Base-by-base conservation (phyloP, 2,888 invertebrate genomes). In the Congeria kusceri region DNA sequence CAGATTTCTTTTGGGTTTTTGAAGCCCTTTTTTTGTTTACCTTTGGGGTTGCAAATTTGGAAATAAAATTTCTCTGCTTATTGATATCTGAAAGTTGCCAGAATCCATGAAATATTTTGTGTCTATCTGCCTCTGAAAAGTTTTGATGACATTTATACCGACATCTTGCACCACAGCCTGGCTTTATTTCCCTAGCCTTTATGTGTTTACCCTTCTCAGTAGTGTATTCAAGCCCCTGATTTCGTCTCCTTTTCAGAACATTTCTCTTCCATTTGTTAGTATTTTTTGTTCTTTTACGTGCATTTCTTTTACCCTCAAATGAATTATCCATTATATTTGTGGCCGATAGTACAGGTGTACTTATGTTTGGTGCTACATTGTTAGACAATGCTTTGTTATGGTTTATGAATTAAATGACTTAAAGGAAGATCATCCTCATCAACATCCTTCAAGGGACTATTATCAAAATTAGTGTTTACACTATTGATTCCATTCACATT, bases 41-140 rank as follows among this genome's bases (percentile, higher is more conserved):
- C 32, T 53, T 32, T 23, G 13, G 44, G 27, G 27, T 3, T 7
- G 59, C 39, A 72, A 59, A 65, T 27, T 59, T 72, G 20, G 32
- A 18, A 65, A 72, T 65, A 49, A 72, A 72, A 15, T 49, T 15
- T 59, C 72, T 65, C 15, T 72, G 72, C 11, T 58, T 63, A 57
- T 63, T 71, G 3, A 72, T 58, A 32, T 72, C 32, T 13, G 57
- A 56, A 25, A 65, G 28, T 56, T 39, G 18, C 59, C 72, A 72
- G 59, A 72, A 72, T 9, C 58, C 27, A 49, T 72, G 65, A 65
- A 72, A 72, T 32, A 49, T 29, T n/a, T 13, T 29, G 27, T 69
- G 25, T 23, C 59, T 61, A 20, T 69, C 47, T n/a, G 56, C 23
- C n/a, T 59, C 20, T 9, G 28, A 47, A n/a, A 71, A 46, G 53